Percentiles rank a stretch among this genome's conserved stretches.
Evolutionary conservation across 1,140 invertebrate species (phyloP).

Genomic region (Sinella curviseta): DNA sequence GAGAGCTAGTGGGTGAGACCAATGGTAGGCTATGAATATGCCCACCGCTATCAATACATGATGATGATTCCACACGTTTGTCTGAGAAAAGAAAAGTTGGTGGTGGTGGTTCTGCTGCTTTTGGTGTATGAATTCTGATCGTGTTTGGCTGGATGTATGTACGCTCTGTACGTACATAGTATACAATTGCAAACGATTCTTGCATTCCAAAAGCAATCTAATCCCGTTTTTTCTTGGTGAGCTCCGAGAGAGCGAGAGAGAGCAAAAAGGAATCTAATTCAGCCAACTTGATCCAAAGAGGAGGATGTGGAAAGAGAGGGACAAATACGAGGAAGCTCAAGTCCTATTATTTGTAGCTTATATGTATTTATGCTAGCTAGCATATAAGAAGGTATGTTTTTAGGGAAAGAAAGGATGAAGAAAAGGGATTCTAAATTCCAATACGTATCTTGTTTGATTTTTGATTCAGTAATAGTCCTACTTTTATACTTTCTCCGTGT

Average conservation of each 20-base stretch:
- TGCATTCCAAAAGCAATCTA: slow-evolving; percentile 23
- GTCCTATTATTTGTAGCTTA: too few relatives aligned
- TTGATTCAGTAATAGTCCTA: not conserved
- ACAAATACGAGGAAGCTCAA: not conserved
- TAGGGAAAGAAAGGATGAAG: too few relatives aligned
- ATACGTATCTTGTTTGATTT: not conserved
- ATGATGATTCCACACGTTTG: not conserved
- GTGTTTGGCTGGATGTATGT: not conserved
- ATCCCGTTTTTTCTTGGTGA: slow-evolving; percentile 3
- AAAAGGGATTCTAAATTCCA: not conserved
- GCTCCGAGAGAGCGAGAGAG: not conserved
- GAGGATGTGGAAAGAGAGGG: not conserved
- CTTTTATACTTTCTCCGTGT: not conserved
- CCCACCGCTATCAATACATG: not conserved
- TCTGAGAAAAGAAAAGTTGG: not conserved
- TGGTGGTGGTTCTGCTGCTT: too few relatives aligned
- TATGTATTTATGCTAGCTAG: too few relatives aligned
- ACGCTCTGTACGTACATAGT: not conserved
- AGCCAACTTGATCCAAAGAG: not conserved
- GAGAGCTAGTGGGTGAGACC: too few relatives aligned
- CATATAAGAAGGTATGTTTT: too few relatives aligned
- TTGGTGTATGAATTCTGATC: slow-evolving; percentile 5
- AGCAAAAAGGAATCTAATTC: not conserved
- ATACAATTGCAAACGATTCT: slow-evolving; percentile 10
- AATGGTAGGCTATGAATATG: too few relatives aligned